These are phyloP conservation scores for Dermolepida albohirtum DNA, from an alignment of 2,888 invertebrate genomes.

Conservation along the genomic window DNA sequence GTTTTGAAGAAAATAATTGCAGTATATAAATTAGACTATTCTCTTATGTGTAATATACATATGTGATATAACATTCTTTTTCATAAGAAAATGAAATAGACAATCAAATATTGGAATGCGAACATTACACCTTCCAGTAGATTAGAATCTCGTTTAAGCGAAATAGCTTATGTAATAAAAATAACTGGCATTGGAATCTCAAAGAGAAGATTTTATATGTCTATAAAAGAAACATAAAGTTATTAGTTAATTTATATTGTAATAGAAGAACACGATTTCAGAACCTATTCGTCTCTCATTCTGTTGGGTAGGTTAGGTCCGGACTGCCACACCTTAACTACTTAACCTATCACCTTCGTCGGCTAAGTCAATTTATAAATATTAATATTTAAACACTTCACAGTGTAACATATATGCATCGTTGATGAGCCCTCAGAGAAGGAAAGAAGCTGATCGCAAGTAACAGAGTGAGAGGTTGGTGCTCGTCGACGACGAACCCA, in stretches of 20 bases:
- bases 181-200: conserved; percentile 13
- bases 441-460: not conserved
- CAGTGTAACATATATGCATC: conserved; percentile 54
- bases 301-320: conserved; percentile 52
- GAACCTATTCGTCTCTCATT: conserved; percentile 22
- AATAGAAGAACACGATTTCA: conserved; percentile 44
- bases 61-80: too few relatives aligned
- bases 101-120: not conserved
- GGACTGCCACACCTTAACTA: conserved; percentile 61
- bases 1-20: too few relatives aligned
- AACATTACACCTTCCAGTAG: not conserved
- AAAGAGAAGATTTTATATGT: conserved; percentile 24
- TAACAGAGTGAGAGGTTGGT: not conserved
- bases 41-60: too few relatives aligned
- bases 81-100: not conserved
- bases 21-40: too few relatives aligned
- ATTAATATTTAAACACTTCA: conserved; percentile 62
- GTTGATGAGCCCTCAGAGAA: conserved; percentile 28
- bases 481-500: conserved; percentile 47
- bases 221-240: conserved; percentile 47
- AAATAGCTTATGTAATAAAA: conserved; percentile 14
- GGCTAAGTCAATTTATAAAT: conserved; percentile 64
- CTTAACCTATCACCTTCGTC: conserved; percentile 63
- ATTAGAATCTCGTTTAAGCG: not conserved
- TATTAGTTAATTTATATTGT: conserved; percentile 53